phyloP scores from a whole-genome alignment of 2,113 vertebrate species.

The Nyctereutes procyonoides region DNA sequence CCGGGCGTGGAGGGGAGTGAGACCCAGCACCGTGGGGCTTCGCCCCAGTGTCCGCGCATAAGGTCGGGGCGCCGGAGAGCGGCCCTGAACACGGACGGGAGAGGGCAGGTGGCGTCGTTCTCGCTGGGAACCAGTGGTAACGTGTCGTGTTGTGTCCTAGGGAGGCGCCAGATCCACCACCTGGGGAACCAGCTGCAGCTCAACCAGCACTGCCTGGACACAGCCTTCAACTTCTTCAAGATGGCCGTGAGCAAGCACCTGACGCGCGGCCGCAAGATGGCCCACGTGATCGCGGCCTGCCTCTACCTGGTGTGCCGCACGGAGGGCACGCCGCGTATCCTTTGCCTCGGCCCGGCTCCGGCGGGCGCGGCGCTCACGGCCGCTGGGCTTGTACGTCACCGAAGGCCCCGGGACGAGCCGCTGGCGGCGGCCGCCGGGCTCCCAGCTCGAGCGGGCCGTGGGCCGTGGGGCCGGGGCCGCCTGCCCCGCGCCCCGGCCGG shows the following conservation, averaged over 20 bases:
- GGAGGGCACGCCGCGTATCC: conserved; percentile 97
- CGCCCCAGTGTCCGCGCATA: too few species aligned
- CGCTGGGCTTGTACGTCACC: too few species aligned
- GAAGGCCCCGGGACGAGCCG: too few species aligned
- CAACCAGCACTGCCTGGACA: conserved; percentile 97
- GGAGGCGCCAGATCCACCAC: conserved; percentile 92
- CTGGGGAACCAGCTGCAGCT: conserved; percentile 97
- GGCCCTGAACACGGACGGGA: fast-evolving
- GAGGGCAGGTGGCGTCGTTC: fast-evolving
- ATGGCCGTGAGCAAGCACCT: conserved; percentile 96
- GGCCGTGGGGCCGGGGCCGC: too few species aligned
- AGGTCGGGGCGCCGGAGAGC: not conserved
- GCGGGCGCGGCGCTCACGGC: too few species aligned
- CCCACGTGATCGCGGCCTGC: conserved; percentile 95
- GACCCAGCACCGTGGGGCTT: not conserved
- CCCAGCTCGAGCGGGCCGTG: too few species aligned
- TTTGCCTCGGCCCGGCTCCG: conserved; percentile 74
- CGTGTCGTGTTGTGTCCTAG: conserved; percentile 76
- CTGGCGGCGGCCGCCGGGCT: too few species aligned
- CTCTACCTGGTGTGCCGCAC: conserved; percentile 98
- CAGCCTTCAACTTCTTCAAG: conserved; percentile 98
- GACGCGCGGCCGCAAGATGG: conserved; percentile 92
- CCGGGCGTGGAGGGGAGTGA: fast-evolving
- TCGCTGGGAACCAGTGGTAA: fast-evolving
- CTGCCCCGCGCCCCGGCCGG: not conserved